phyloP scores from a whole-genome alignment of 2,797 vertebrate species.

The Varecia variegata region DNA sequence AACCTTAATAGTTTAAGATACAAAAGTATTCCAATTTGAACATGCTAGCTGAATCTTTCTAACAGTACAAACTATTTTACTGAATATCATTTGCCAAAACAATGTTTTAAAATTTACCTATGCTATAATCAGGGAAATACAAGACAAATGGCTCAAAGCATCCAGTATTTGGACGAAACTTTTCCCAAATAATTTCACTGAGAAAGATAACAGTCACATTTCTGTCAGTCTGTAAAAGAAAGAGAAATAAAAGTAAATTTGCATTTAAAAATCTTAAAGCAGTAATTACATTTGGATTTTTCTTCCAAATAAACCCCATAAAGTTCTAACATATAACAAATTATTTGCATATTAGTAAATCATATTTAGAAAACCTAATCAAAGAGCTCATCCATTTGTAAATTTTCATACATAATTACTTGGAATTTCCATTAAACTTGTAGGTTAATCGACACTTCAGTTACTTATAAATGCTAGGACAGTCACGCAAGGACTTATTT shows the following conservation, averaged over 20 bases:
- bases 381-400: constrained; percentile 72
- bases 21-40: constrained; percentile 2
- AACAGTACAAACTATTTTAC: constrained; percentile 28
- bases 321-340: constrained; percentile 70
- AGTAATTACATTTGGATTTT: constrained; percentile 55
- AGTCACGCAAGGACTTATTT: constrained; percentile 18
- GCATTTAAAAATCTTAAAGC: constrained; percentile 57
- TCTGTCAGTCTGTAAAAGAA: constrained; percentile 89
- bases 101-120: constrained; percentile 88
- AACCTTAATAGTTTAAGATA: background rate
- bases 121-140: constrained; percentile 97
- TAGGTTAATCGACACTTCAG: constrained; percentile 56
- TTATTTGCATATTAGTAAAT: constrained; percentile 69
- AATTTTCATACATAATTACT: constrained; percentile 65
- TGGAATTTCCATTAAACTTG: constrained; percentile 61
- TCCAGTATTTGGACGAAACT: constrained; percentile 93
- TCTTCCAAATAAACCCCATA: constrained; percentile 66
- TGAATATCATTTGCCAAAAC: constrained; percentile 38
- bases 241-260: constrained; percentile 35
- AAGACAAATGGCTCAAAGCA: constrained; percentile 95
- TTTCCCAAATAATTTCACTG: constrained; percentile 97
- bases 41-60: constrained; percentile 6
- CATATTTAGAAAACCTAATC: constrained; percentile 75
- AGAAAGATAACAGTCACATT: constrained; percentile 95
- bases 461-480: constrained; percentile 18